phyloP scores from a whole-genome alignment of 1,140 invertebrate genomes.

The Euglossa dilemma region DNA sequence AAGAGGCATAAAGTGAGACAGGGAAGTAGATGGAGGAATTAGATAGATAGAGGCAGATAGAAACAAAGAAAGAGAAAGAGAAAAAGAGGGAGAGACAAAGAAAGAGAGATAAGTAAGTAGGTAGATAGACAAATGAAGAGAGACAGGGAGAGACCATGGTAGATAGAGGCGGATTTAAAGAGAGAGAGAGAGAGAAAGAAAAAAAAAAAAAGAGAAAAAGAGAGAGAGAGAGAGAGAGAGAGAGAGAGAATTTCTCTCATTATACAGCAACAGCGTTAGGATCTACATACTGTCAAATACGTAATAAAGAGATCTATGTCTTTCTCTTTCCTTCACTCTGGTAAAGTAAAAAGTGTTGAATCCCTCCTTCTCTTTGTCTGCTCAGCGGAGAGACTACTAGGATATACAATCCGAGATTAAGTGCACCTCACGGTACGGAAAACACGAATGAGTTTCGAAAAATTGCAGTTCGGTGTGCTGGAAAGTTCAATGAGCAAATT shows the following conservation, averaged over 20 bases:
- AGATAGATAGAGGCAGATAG: too few relatives aligned
- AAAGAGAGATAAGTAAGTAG: neutral
- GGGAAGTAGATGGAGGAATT: too few relatives aligned
- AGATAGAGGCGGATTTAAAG: neutral
- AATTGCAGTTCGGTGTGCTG: neutral
- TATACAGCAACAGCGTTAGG: constrained; percentile 63
- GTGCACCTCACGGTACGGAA: neutral
- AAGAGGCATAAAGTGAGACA: too few relatives aligned
- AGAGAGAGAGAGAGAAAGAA: neutral
- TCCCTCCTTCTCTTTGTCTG: neutral
- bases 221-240: neutral
- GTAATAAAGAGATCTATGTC: constrained; percentile 64
- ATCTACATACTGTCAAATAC: constrained; percentile 63
- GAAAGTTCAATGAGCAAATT: neutral
- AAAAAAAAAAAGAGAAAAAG: neutral
- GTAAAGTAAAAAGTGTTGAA: neutral
- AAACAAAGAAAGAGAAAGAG: too few relatives aligned
- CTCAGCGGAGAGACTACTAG: neutral
- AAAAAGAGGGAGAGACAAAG: too few relatives aligned
- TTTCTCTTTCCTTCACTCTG: constrained; percentile 17
- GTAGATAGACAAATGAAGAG: constrained; percentile 2
- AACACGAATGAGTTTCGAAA: neutral
- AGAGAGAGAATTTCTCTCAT: constrained; percentile 62
- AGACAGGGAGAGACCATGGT: too few relatives aligned
- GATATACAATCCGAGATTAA: neutral